These are phyloP conservation scores for Tribolium freemani DNA, from an alignment of 2,888 invertebrate genomes.

Conservation along the genomic window DNA sequence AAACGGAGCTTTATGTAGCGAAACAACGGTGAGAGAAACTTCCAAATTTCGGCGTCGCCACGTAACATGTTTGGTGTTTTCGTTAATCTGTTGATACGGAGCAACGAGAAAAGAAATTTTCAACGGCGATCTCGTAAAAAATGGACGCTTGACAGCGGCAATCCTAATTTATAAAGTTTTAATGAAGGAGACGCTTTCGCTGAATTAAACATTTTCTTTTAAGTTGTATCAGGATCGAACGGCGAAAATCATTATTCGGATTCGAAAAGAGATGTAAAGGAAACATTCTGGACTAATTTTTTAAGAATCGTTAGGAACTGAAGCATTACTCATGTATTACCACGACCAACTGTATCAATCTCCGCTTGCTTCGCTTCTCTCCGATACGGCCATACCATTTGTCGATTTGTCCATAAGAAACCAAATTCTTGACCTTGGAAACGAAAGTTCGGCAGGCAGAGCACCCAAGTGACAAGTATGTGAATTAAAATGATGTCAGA, in stretches of 20 bases:
- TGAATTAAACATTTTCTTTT: slow-evolving; percentile 24
- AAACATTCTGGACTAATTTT: background rate
- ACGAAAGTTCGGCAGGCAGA: too few species aligned
- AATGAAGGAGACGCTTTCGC: slow-evolving; percentile 28
- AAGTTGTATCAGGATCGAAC: slow-evolving; percentile 21
- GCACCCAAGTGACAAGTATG: too few species aligned
- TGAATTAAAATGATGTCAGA: too few species aligned
- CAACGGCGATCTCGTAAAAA: slow-evolving; percentile 19
- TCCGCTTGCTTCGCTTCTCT: too few species aligned
- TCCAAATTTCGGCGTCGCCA: slow-evolving; percentile 3
- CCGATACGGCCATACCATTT: too few species aligned
- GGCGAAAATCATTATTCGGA: slow-evolving; percentile 20
- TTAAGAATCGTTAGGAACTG: background rate
- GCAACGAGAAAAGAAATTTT: background rate
- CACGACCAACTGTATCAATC: too few species aligned
- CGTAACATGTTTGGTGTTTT: slow-evolving; percentile 38
- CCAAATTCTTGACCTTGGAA: too few species aligned
- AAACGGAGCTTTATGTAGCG: slow-evolving; percentile 20
- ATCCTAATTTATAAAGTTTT: slow-evolving; percentile 35
- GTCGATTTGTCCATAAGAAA: too few species aligned
- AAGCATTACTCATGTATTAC: too few species aligned
- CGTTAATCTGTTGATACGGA: slow-evolving; percentile 32
- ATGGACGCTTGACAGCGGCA: slow-evolving; percentile 17
- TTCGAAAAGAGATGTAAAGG: background rate
- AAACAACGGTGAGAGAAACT: slow-evolving; percentile 29